Conservation (phyloP, 1,140 invertebrate genomes). For the Bicyclus anynana region DNA sequence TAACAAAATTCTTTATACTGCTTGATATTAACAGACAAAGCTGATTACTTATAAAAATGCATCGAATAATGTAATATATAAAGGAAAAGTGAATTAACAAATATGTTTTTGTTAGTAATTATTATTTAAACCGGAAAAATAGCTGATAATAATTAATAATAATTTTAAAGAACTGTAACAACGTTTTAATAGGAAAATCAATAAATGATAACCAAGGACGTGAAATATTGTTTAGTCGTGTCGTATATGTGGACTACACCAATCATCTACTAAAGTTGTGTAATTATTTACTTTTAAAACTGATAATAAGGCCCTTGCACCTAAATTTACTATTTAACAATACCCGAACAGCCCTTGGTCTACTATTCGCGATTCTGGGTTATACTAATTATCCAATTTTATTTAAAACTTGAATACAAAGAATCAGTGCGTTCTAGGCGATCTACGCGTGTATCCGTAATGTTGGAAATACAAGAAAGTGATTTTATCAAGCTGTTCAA, state of each 20-base stretch:
- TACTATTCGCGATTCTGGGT: slow-evolving; percentile 15
- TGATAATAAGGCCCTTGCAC: slow-evolving; percentile 8
- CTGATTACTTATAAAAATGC: no score
- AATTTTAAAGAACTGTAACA: no score
- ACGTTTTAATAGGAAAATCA: background rate
- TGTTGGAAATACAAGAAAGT: slow-evolving; percentile 42
- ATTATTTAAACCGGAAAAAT: no score
- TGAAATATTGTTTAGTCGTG: slow-evolving; percentile 3
- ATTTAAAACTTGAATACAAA: slow-evolving; percentile 14
- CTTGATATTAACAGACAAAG: no score
- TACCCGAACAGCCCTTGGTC: slow-evolving; percentile 26
- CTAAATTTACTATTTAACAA: background rate
- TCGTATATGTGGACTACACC: background rate
- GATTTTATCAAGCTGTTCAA: slow-evolving; percentile 43
- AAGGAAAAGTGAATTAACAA: no score
- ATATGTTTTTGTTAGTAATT: no score
- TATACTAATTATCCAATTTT: slow-evolving; percentile 15
- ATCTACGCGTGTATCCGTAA: slow-evolving; percentile 17
- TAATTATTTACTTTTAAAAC: slow-evolving; percentile 16
- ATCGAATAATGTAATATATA: no score
- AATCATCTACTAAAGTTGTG: background rate
- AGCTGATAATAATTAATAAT: no score
- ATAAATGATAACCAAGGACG: slow-evolving; percentile 13
- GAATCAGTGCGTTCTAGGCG: slow-evolving; percentile 16
- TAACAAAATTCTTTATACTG: no score